phyloP scores from a whole-genome alignment of 2,113 vertebrate species.

The Fregetta grallaria region DNA sequence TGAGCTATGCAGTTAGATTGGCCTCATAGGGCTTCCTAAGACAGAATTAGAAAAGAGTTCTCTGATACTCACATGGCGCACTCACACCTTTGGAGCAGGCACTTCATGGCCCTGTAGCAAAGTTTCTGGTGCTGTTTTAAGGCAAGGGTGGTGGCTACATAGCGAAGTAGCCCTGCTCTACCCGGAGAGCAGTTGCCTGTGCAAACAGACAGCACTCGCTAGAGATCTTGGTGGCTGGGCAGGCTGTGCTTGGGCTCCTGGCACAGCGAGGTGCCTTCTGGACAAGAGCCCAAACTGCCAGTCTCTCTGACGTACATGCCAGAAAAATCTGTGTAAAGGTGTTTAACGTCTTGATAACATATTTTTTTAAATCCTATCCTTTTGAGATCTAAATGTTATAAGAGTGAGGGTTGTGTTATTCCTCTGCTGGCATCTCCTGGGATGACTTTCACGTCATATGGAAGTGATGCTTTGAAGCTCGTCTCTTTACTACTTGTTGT shows the following conservation, averaged over 20 bases:
- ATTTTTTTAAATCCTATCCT: background rate
- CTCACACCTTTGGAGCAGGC: background rate
- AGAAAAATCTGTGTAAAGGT: background rate
- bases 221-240: background rate
- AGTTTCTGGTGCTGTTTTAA: background rate
- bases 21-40: background rate
- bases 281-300: background rate
- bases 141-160: background rate
- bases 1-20: background rate
- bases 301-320: background rate
- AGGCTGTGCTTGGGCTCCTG: background rate
- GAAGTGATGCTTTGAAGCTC: background rate
- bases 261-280: background rate
- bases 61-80: background rate
- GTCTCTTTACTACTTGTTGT: background rate
- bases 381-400: background rate
- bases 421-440: background rate
- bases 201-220: background rate
- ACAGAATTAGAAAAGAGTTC: background rate
- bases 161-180: accelerated
- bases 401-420: background rate
- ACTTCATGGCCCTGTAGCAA: background rate
- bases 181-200: background rate
- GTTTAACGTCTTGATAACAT: background rate
- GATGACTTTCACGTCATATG: background rate